Percentiles rank a stretch among this genome's conserved stretches.
phyloP scores from a whole-genome alignment of 2,113 vertebrate genomes.

The Varanus salvator region DNA sequence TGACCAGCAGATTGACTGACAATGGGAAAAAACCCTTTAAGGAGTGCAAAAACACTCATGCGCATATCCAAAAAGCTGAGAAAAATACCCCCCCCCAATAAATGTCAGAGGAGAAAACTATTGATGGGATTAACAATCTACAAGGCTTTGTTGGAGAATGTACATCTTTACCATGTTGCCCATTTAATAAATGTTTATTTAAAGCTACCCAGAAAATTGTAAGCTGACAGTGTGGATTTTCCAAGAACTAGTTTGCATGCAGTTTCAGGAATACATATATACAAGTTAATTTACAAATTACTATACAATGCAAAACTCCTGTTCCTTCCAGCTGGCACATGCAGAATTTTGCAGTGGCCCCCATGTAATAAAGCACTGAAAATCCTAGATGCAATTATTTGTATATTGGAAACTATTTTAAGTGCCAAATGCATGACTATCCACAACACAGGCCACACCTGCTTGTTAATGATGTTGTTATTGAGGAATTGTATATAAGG shows the following conservation, averaged over 20 bases:
- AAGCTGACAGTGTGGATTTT: neutral
- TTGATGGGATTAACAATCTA: too few relatives aligned
- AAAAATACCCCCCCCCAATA: neutral
- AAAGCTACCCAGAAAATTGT: neutral
- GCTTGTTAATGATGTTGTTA: neutral
- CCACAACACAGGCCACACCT: neutral
- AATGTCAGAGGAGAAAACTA: too few relatives aligned
- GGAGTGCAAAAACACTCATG: neutral
- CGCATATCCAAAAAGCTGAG: neutral
- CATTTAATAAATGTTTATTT: too few relatives aligned
- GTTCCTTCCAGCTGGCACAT: neutral
- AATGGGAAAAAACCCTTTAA: neutral
- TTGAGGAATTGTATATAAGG: neutral
- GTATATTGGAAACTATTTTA: neutral
- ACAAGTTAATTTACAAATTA: conserved; percentile 1
- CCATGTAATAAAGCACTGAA: neutral
- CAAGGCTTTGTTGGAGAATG: too few relatives aligned
- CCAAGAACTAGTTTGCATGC: neutral
- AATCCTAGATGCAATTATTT: neutral
- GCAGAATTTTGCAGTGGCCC: neutral
- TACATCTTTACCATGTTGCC: too few relatives aligned
- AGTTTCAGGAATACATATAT: neutral
- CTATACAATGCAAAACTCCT: neutral
- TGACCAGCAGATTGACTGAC: neutral
- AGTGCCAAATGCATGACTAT: neutral